Base-by-base conservation (phyloP, 2,888 invertebrate genomes). In the Eupithecia insigniata region DNA sequence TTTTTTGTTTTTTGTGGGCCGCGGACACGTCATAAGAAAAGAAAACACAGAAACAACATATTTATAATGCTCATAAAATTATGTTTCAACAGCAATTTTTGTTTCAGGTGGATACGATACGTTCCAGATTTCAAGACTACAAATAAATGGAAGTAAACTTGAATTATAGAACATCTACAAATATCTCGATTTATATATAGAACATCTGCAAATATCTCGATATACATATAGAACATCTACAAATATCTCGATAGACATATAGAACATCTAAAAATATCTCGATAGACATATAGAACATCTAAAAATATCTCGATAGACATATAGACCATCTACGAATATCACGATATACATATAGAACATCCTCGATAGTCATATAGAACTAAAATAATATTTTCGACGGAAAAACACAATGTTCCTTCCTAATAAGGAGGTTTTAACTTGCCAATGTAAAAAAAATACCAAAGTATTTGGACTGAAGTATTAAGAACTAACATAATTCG, bases 391-490 rank as follows among this genome's bases (percentile, higher is more conserved):
- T 4, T 26, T 55, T 4, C 14, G 55, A 55, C 12, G 22, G 4
- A 55, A 55, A 55, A 22, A 22, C 3, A 7, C 43, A 22, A 30
- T 7, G 60, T 60, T 28, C 30, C 26, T 26, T 62, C n/a, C 34
- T n/a, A 61, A 1, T 16, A 8, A 10, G 34, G n/a, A 34, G 30
- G 30, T 30, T 16, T 32, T 34, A 10, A 62, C 61, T 62, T 62
- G 61, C 61, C 61, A 62, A 32, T 32, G 61, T 62, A 51, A 62
- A 75, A n/a, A 66, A 67, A 7, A 60, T 73, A 83, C 81, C 79
- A 82, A 82, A 83, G 79, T 69, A 39, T 62, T 32, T 34, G 1
- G 61, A 62, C 61, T 62, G 34, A 62, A 55, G 55, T 55, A 55
- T 55, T 26, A 51, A 2, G 46, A 46, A 46, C 46, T 46, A 51